Base-by-base conservation (phyloP, 2,888 invertebrate species). In the Polymixis flavicincta region DNA sequence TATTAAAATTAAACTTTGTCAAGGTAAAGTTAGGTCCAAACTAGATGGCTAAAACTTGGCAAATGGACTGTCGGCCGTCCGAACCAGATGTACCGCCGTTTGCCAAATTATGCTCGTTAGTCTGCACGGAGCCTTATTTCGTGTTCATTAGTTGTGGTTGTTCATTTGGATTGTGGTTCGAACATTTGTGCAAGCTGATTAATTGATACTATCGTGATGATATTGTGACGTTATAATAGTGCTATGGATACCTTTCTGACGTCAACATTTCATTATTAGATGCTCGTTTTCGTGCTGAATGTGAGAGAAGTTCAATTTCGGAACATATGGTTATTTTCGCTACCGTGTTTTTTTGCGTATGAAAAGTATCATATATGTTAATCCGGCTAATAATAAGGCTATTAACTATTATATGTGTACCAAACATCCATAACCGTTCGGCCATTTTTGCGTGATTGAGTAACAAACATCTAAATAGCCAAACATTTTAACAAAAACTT, bases 31-130 rank as follows among this genome's bases (percentile, higher is more conserved):
- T 74, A 32, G 25, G 7, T 61, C 14, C 54, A 28, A 74, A 60
- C 55, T 68, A 64, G 57, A 67, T 52, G 59, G 42, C 59, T 60
- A 17, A 19, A 76, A 74, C 70, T 84, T 75, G 64, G 71, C 81
- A 74, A 83, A 83, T 78, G 74, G 54, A 78, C 78, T 71, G 67
- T 54, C 63, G 45, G 54, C 72, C 11, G 70, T 73, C 64, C 28
- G 22, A 25, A 19, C 48, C 84, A 83, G 83, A 78, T 84, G 74
- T 80, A 77, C 74, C 22, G 37, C 45, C 60, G 71, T 61, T 83
- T 75, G 78, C 84, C 81, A 84, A 83, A 83, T 83, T 83, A 75
- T 78, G 64, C 70, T 83, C 78, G 83, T 81, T 81, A 78, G 72
- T 63, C 28, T 67, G 71, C 22, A 57, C 22, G 45, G 37, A 61